A percentile compares a stretch with the other conserved stretches of the same genome.
Evolutionary conservation across 2,113 vertebrate genomes (phyloP).

Genomic region (Hypomesus transpacificus): DNA sequence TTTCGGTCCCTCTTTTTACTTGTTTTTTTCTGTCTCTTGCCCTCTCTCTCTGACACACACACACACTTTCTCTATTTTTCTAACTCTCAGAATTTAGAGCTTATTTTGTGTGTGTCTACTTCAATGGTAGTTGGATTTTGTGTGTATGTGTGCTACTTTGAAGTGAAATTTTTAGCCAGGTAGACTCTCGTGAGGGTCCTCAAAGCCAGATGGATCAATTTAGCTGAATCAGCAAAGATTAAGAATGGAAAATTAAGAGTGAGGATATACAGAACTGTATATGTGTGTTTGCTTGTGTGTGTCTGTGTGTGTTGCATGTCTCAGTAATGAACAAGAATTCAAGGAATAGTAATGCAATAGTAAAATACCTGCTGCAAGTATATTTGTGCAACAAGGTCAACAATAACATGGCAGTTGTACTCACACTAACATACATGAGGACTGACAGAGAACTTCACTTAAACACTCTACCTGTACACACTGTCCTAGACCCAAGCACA

Average conservation of each 20-base stretch:
- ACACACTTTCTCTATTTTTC: neutral
- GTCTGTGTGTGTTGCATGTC: neutral
- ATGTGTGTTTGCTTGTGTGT: neutral
- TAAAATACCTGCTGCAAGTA: no score
- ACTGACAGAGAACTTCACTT: no score
- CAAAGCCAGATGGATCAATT: no score
- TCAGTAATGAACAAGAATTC: no score
- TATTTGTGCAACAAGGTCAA: no score
- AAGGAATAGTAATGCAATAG: no score
- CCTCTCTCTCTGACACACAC: neutral
- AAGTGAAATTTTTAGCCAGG: slow-evolving; percentile 1
- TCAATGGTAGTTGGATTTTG: no score
- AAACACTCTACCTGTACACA: no score
- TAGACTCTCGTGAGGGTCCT: neutral
- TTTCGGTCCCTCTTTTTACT: neutral
- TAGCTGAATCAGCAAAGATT: no score
- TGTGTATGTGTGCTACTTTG: neutral
- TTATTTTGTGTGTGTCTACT: neutral
- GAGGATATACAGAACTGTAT: neutral
- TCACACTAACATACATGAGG: no score
- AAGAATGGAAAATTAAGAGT: neutral
- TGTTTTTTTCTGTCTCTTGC: neutral
- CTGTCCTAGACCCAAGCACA: no score
- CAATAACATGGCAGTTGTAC: no score
- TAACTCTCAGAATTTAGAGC: neutral